Evolutionary conservation across 2,888 invertebrate species (phyloP), one percentile per base, ranked within the genome.

Genomic region (Cryptops parisi): DNA sequence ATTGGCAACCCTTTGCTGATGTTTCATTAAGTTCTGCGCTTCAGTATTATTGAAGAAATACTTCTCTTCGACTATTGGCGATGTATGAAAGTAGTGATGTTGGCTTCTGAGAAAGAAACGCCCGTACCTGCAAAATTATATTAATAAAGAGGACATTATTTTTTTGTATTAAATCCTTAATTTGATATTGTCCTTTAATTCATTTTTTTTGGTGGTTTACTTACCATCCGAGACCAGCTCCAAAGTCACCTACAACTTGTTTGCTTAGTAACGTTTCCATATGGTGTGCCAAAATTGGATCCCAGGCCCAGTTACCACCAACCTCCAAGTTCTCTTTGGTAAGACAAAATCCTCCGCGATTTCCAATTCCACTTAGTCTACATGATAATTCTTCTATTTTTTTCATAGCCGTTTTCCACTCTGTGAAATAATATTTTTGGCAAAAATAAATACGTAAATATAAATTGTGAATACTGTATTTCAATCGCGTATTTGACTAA

Each of bases 221-320:
- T 33, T 33, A 33, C 53, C 53, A 53, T 19, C 53, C 53, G 3
- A 53, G 47, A 2, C 53, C 53, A 23, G 53, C 53, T 2, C 53
- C 53, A n/a, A 53, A 47, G 22, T 53, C 53, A 1, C 53, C 53
- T 6, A 53, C 47, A 3, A 19, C 9, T 21, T 53, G 46, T 12
- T 40, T 40, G 6, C 33, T 25, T n/a, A 39, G 47, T 2, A 27
- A 38, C 9, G 6, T 33, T 33, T 33, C 33, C 15, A 33, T 33
- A 6, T 33, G 9, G 6, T 33, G 33, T 9, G 33, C 33, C 33
- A 33, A 9, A 15, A 15, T 33, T 9, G 15, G 33, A 15, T 33
- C 33, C 33, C 33, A 33, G 6, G 33, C 33, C 33, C 33, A 33
- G 33, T 33, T 33, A 9, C 33, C 33, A 9, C 33, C 33, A 33